A percentile compares a stretch with the other conserved stretches of the same genome.
These are phyloP conservation scores for Drosophila flavopinicola DNA, from an alignment of 2,888 invertebrate species.

Conservation along the genomic window DNA sequence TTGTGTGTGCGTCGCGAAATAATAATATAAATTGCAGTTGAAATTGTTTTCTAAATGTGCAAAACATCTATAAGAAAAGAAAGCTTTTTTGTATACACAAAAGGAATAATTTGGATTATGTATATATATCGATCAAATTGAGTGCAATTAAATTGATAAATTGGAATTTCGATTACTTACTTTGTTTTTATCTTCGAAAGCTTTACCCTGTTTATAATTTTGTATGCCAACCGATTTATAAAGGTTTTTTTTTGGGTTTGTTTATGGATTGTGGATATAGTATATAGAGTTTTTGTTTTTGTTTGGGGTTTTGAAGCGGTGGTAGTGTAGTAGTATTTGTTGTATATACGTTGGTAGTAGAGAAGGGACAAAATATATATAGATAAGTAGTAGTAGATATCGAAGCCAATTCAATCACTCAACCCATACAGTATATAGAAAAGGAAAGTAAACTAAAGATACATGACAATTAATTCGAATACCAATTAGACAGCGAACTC, in stretches of 20 bases:
- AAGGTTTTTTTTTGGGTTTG: slow-evolving; percentile 42
- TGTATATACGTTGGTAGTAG: slow-evolving; percentile 57
- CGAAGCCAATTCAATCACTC: slow-evolving; percentile 57
- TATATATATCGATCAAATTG: slow-evolving; percentile 27
- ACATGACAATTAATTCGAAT: slow-evolving; percentile 38
- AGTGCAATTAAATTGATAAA: slow-evolving; percentile 25
- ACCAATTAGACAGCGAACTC: slow-evolving; percentile 64
- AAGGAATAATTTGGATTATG: slow-evolving; percentile 33
- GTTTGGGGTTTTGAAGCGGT: slow-evolving; percentile 44
- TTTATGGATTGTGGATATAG: slow-evolving; percentile 32
- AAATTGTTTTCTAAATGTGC: slow-evolving; percentile 50
- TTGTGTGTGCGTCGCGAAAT: slow-evolving; percentile 48
- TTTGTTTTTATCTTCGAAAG: slow-evolving; percentile 80
- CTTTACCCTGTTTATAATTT: slow-evolving; percentile 79
- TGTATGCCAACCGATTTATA: slow-evolving; percentile 50
- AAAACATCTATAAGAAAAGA: slow-evolving; percentile 39
- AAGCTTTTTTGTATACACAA: slow-evolving; percentile 52
- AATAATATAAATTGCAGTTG: slow-evolving; percentile 36
- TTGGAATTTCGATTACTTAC: slow-evolving; percentile 74
- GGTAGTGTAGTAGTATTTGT: slow-evolving; percentile 46
- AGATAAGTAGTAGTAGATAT: slow-evolving; percentile 43
- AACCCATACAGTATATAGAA: slow-evolving; percentile 39
- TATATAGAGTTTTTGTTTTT: slow-evolving; percentile 23
- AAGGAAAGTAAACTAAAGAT: slow-evolving; percentile 25
- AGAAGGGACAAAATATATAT: slow-evolving; percentile 60